These are phyloP conservation scores for Cricetomys ansorgei DNA, from an alignment of 2,113 vertebrate species.

Conservation along the genomic window DNA sequence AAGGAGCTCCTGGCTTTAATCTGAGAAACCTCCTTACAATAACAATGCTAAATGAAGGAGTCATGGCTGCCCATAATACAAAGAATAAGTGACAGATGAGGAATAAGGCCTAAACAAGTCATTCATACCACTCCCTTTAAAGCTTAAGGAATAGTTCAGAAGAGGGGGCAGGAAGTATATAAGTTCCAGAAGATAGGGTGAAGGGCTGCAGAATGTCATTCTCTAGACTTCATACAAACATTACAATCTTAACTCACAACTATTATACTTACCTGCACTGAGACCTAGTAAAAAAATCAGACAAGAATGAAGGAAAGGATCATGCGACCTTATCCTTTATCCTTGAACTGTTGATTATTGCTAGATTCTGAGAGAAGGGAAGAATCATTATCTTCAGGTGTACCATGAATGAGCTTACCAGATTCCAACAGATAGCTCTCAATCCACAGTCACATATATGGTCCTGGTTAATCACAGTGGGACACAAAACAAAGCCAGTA, in stretches of 20 bases:
- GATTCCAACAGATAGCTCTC: not conserved
- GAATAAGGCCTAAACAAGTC: not conserved
- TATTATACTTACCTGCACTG: not conserved
- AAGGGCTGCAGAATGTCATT: not conserved
- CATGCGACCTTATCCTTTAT: not conserved
- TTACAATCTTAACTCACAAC: not conserved
- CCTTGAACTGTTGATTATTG: not conserved
- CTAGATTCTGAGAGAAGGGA: not conserved
- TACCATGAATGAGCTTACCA: not conserved
- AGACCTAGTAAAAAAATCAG: not conserved
- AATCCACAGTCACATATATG: not conserved
- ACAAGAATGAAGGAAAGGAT: not conserved
- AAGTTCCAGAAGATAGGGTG: not conserved
- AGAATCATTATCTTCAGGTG: not conserved
- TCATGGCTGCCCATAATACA: not conserved
- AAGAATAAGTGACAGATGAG: not conserved
- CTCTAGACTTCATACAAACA: not conserved
- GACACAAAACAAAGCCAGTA: not conserved
- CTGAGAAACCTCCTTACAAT: not conserved
- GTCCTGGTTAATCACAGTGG: not conserved
- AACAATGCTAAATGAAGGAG: not conserved
- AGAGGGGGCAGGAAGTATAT: not conserved
- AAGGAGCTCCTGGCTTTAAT: not conserved
- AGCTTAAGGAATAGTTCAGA: not conserved
- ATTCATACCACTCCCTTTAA: not conserved